These are phyloP conservation scores for Serinus canaria DNA, from an alignment of 2,113 vertebrate genomes.

Conservation along the genomic window DNA sequence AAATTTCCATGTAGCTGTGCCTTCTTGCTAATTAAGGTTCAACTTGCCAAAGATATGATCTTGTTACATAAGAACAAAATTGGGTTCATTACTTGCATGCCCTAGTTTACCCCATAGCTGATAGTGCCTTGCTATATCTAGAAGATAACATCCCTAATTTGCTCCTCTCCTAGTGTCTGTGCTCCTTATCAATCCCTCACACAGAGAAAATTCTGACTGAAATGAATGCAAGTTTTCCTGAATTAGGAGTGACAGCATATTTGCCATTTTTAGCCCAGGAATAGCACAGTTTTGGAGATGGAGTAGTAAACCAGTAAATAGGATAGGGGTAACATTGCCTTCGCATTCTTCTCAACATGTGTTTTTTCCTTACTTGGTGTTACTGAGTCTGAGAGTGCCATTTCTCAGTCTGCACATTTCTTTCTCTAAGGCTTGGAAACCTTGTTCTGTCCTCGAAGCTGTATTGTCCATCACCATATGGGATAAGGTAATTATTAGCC, in stretches of 20 bases:
- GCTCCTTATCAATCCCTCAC: background rate
- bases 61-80: background rate
- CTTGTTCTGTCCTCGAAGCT: background rate
- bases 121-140: background rate
- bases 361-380: background rate
- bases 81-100: background rate
- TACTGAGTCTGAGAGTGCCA: background rate
- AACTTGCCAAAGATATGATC: background rate
- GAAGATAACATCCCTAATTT: background rate
- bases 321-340: background rate
- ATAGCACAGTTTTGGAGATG: background rate
- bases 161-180: background rate
- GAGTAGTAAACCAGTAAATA: constrained; percentile 14
- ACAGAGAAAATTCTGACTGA: background rate
- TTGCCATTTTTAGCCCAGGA: constrained; percentile 25
- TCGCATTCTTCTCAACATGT: background rate
- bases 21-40: background rate
- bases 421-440: constrained; percentile 25
- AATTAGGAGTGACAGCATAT: background rate
- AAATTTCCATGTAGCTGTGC: background rate
- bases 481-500: constrained; percentile 57
- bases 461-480: constrained; percentile 12
- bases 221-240: background rate
- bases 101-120: background rate
- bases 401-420: background rate